Conservation (phyloP, 2,113 vertebrate genomes). For the Cynoglossus semilaevis region DNA sequence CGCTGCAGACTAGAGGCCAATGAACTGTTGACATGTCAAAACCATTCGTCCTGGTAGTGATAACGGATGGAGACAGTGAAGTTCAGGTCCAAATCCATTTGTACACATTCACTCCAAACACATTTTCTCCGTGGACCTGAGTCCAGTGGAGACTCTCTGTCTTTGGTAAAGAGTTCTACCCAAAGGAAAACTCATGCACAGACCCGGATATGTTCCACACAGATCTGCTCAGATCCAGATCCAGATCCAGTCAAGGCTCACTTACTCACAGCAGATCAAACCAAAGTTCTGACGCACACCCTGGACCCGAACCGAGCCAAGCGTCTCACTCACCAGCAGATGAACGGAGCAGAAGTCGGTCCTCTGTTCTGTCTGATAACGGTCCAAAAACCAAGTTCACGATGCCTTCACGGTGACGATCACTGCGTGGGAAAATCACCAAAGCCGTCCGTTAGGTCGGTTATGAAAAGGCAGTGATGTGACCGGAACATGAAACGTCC, state of each 20-base stretch:
- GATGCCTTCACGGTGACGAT: slow-evolving; percentile 17
- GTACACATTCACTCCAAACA: too few relatives aligned
- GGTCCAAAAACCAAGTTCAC: slow-evolving; percentile 45
- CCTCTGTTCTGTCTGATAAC: slow-evolving; percentile 15
- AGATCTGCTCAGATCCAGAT: slow-evolving; percentile 12
- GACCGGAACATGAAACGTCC: neutral
- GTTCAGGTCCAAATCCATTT: too few relatives aligned
- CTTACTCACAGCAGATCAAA: neutral
- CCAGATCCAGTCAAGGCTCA: slow-evolving; percentile 11
- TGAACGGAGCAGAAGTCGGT: slow-evolving; percentile 24
- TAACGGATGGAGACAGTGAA: too few relatives aligned
- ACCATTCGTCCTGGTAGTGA: too few relatives aligned
- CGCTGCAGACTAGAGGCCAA: too few relatives aligned
- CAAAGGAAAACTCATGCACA: neutral
- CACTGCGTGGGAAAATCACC: slow-evolving; percentile 16
- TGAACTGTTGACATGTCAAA: too few relatives aligned
- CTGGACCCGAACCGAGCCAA: too few relatives aligned
- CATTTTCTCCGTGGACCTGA: too few relatives aligned
- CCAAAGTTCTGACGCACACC: neutral
- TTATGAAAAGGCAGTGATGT: neutral
- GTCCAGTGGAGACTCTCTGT: too few relatives aligned
- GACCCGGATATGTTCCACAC: neutral
- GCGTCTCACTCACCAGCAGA: slow-evolving; percentile 43
- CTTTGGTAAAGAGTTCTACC: neutral
- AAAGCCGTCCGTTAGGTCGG: neutral